Evolutionary conservation across 2,797 vertebrate species (phyloP), one percentile per base, ranked within the genome.

Genomic region (Momotus momota): DNA sequence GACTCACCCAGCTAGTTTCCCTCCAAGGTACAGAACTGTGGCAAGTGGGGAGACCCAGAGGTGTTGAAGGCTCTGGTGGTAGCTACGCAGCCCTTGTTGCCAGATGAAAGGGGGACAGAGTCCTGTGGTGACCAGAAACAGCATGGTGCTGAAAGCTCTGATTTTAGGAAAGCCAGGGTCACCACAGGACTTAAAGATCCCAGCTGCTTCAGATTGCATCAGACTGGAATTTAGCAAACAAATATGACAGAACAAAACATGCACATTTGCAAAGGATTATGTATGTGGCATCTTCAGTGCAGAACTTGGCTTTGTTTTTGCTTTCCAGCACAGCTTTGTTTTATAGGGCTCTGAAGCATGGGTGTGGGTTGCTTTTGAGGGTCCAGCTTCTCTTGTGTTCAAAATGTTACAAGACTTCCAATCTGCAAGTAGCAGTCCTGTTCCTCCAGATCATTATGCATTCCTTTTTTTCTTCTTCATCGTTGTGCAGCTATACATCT

Each of bases 211-310:
- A 77, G 66, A 87, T 51, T 77, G 79, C 58, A 0, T 77, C 83
- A 70, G 62, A 45, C 54, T 81, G 73, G 85, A 95, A 75, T 65
- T 94, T 29, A 79, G 69, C 77, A 94, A 96, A 73, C 41, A 80
- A 93, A 58, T 61, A 69, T 3, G 62, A 66, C 18, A 58, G 91
- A 77, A 84, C 14, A 75, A 91, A 90, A 64, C 51, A 55, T 23
- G 58, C 62, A 85, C 82, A 92, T 93, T 94, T 94, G 52, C n/a
- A 43, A 93, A 92, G 61, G 31, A 87, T 85, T 88, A 87, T 85
- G 54, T 88, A 87, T 85, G 54, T 61, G 43, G 62, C 60, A 54
- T 93, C 74, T 69, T 91, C 67, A 77, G 22, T n/a, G 79, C 16
- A 31, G n/a, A 33, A 29, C 69, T 80, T 70, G 69, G 55, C 31